A percentile compares a stretch with the other conserved stretches of the same genome.
Conservation (phyloP, 2,113 vertebrate genomes). For the Grammomys surdaster region DNA sequence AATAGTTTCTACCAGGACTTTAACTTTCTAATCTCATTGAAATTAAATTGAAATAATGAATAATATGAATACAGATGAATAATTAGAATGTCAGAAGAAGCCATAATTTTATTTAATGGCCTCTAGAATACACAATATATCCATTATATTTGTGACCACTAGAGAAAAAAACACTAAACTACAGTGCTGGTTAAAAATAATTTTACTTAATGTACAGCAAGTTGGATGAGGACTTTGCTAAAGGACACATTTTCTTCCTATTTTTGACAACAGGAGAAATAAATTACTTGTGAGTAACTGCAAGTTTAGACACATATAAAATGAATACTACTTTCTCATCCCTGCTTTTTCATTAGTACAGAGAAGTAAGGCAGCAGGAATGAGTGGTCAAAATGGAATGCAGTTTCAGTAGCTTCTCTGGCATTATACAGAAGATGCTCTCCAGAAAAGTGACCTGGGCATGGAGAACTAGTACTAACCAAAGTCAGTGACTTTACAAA, state of each 20-base stretch:
- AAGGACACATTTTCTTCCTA: neutral
- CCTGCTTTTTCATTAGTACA: neutral
- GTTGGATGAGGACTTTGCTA: neutral
- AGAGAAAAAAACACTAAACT: neutral
- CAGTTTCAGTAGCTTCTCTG: neutral
- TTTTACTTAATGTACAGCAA: neutral
- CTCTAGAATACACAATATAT: neutral
- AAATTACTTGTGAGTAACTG: neutral
- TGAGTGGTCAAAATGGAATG: neutral
- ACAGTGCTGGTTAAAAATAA: neutral
- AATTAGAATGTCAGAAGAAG: neutral
- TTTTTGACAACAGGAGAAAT: neutral
- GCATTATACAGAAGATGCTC: neutral
- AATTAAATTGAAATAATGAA: neutral
- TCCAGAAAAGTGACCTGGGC: neutral
- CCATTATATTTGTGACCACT: neutral
- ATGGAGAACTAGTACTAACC: neutral
- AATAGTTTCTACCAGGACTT: neutral
- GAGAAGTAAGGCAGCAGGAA: neutral
- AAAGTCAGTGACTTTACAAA: slow-evolving; percentile 29
- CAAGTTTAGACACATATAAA: neutral
- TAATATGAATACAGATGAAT: neutral
- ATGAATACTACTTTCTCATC: neutral
- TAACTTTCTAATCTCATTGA: neutral
- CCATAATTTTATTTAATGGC: neutral